Evolutionary conservation across 2,797 vertebrate species (phyloP).

Genomic region (Bovichtus diacanthus): DNA sequence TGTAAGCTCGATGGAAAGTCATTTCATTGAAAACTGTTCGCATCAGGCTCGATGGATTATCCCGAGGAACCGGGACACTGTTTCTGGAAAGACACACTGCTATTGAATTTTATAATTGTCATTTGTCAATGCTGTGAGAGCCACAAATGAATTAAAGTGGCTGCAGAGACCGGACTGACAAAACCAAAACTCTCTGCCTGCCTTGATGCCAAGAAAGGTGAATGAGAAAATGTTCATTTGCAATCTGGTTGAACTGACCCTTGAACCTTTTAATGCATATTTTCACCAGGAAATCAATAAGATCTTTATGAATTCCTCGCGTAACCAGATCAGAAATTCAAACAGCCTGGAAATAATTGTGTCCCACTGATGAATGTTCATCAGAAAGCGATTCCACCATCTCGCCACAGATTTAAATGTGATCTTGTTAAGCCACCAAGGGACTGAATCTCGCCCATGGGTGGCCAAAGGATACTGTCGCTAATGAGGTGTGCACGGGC

Average conservation of each 20-base stretch:
- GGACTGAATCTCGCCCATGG: constrained; percentile 72
- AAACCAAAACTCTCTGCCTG: background rate
- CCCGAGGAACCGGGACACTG: background rate
- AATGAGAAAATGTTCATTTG: background rate
- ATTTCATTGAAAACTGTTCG: background rate
- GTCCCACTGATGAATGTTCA: constrained; percentile 68
- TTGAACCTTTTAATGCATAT: constrained; percentile 6
- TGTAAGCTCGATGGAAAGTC: background rate
- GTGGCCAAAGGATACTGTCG: constrained; percentile 75
- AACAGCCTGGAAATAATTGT: constrained; percentile 70
- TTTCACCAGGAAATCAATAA: constrained; percentile 20
- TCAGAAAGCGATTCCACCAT: constrained; percentile 54
- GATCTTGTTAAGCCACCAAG: constrained; percentile 77
- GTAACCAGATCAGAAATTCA: constrained; percentile 53
- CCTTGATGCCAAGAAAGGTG: background rate
- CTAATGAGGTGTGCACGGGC: constrained; percentile 81
- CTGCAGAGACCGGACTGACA: background rate
- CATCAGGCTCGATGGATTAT: constrained; percentile 4
- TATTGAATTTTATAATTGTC: background rate
- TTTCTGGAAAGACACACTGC: constrained; percentile 2
- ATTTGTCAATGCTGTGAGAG: background rate
- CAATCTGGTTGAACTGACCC: background rate
- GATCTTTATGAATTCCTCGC: constrained; percentile 29
- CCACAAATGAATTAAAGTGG: background rate
- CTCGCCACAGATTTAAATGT: constrained; percentile 69